These are phyloP conservation scores for Listrodromus nycthemerus DNA, from an alignment of 2,888 invertebrate species.

Conservation along the genomic window DNA sequence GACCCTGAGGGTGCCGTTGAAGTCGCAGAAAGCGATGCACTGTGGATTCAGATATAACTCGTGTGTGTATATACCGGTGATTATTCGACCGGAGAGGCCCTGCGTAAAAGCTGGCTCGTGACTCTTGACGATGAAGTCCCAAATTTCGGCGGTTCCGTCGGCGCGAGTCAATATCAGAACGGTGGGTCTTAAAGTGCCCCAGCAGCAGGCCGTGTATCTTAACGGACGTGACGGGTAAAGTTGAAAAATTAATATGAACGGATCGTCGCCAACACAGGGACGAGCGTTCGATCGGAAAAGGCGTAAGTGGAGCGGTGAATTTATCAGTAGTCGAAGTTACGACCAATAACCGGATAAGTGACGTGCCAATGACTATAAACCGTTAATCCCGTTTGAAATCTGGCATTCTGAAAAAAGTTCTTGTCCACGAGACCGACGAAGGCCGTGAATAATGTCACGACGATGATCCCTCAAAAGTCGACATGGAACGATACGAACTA, in stretches of 20 bases:
- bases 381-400: background rate
- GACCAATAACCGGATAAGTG: constrained; percentile 2
- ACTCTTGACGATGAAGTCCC: constrained; percentile 91
- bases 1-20: constrained; percentile 89
- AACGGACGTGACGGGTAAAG: constrained; percentile 72
- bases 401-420: background rate
- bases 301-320: background rate
- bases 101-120: constrained; percentile 89
- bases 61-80: constrained; percentile 88
- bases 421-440: background rate
- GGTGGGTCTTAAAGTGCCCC: constrained; percentile 92
- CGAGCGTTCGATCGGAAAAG: background rate
- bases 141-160: constrained; percentile 92
- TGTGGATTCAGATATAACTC: constrained; percentile 86
- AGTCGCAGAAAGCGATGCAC: constrained; percentile 89
- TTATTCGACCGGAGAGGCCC: constrained; percentile 87
- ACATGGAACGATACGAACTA: background rate
- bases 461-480: background rate
- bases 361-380: background rate
- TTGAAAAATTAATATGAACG: constrained; percentile 16
- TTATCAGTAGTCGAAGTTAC: background rate
- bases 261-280: background rate
- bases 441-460: background rate
- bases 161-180: constrained; percentile 89
- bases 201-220: constrained; percentile 88